Conservation (phyloP, 2,113 vertebrate genomes). For the Danionella cerebrum region DNA sequence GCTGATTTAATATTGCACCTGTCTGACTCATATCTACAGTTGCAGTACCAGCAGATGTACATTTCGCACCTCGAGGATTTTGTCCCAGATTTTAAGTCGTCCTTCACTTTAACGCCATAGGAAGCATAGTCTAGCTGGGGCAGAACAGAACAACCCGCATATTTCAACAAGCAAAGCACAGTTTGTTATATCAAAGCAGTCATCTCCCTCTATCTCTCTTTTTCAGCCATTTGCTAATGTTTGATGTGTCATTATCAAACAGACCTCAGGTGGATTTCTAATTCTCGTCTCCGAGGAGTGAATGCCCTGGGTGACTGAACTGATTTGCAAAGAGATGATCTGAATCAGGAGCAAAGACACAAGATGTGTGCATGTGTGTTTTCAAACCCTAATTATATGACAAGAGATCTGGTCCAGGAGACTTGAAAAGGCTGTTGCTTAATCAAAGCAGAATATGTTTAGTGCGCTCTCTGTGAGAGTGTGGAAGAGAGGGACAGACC, state of each 20-base stretch:
- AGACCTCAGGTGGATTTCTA: not conserved
- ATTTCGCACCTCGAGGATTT: not conserved
- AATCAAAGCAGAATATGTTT: conserved; percentile 2
- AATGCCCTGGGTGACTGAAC: conserved; percentile 3
- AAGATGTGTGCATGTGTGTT: not conserved
- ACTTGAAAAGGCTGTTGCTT: conserved; percentile 25
- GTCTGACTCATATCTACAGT: not conserved
- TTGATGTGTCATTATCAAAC: conserved; percentile 1
- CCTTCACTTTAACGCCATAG: not conserved
- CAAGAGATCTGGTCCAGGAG: not conserved
- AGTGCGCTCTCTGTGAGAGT: not conserved
- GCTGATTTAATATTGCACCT: not conserved
- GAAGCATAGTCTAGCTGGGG: not conserved
- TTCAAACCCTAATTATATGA: conserved; percentile 29
- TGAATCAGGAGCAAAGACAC: not conserved
- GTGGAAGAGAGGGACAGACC: not conserved
- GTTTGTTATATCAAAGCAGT: not conserved
- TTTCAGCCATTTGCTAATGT: not conserved
- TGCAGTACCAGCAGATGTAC: not conserved
- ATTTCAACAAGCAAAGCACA: not conserved
- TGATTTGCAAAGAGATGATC: not conserved
- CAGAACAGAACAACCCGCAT: conserved; percentile 1
- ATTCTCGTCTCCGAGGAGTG: not conserved
- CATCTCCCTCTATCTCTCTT: not conserved
- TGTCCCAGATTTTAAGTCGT: conserved; percentile 10